These are phyloP conservation scores for Eledone cirrhosa DNA, from an alignment of 2,888 invertebrate species.

Conservation along the genomic window DNA sequence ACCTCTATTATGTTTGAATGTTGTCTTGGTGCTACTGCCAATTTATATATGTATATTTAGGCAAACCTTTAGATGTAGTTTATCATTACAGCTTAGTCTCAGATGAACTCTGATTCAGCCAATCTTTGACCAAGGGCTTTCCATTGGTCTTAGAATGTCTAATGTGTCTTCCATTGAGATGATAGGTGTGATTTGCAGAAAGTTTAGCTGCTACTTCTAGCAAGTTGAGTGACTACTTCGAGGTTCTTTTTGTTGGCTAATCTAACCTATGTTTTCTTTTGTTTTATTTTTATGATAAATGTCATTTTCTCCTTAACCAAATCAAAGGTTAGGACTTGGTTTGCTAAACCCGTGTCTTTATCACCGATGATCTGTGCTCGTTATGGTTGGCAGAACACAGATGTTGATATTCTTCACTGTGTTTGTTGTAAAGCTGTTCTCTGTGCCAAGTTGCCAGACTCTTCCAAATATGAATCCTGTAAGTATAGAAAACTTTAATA, in stretches of 20 bases:
- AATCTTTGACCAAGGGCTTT: too few relatives aligned
- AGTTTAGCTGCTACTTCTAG: too few relatives aligned
- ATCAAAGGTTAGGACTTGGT: constrained; percentile 53
- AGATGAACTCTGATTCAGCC: too few relatives aligned
- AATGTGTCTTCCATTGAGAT: too few relatives aligned
- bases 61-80: too few relatives aligned
- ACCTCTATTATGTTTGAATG: too few relatives aligned
- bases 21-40: too few relatives aligned
- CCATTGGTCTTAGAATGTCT: too few relatives aligned
- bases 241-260: background rate
- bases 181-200: too few relatives aligned
- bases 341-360: constrained; percentile 58
- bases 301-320: constrained; percentile 37
- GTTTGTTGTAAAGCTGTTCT: constrained; percentile 53
- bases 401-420: constrained; percentile 58
- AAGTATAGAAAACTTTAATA: constrained; percentile 36
- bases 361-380: constrained; percentile 60
- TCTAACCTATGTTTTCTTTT: background rate
- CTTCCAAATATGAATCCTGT: constrained; percentile 46
- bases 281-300: background rate
- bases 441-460: constrained; percentile 51
- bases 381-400: constrained; percentile 62
- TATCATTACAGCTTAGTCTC: too few relatives aligned
- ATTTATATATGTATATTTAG: too few relatives aligned
- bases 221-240: background rate